Conservation (phyloP, 1,140 invertebrate species). For the Pantala flavescens region DNA sequence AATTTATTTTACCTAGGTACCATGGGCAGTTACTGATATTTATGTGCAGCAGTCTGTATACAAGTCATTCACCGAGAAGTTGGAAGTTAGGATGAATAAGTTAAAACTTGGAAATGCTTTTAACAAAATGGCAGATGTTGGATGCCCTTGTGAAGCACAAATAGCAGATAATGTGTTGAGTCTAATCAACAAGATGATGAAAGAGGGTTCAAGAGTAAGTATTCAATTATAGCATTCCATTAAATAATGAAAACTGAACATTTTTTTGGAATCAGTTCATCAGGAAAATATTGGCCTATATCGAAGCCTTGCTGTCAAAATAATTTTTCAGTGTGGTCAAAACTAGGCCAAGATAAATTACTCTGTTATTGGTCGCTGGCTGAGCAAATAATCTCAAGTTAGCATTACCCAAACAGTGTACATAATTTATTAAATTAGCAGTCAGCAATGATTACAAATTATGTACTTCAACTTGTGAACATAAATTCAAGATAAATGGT, state of each 20-base stretch:
- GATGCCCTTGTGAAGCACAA: conserved; percentile 19
- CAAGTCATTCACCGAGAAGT: conserved; percentile 36
- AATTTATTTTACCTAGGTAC: conserved; percentile 32
- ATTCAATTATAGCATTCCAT: no score
- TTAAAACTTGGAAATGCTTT: conserved; percentile 37
- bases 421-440: no score
- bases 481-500: no score
- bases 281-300: background rate
- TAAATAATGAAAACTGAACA: no score
- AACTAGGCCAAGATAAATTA: background rate
- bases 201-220: conserved; percentile 14
- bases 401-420: background rate
- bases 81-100: conserved; percentile 35
- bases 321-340: background rate
- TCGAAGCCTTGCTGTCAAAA: background rate
- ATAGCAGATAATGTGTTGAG: conserved; percentile 10
- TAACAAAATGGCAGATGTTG: conserved; percentile 33
- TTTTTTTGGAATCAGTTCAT: no score
- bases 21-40: conserved; percentile 39
- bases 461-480: no score
- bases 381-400: background rate
- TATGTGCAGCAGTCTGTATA: conserved; percentile 45
- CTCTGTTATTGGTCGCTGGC: background rate
- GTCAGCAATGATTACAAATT: no score
- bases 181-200: background rate